These are phyloP conservation scores for Andrena chrysosceles DNA, from an alignment of 2,888 invertebrate species.

Conservation along the genomic window DNA sequence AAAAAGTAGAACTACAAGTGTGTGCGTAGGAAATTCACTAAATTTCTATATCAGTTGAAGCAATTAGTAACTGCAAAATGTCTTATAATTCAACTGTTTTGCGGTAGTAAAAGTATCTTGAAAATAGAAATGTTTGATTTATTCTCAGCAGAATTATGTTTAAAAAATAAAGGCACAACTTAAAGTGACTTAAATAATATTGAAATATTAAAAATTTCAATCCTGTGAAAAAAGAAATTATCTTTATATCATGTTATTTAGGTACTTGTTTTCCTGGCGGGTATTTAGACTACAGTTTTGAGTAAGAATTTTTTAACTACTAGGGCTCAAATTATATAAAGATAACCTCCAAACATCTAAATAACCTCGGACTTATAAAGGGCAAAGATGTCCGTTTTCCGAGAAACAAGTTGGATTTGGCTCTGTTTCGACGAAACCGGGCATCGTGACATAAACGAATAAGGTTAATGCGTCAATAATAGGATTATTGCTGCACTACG, in stretches of 20 bases:
- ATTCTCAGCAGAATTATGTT: too few species aligned
- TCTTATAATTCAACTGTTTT: too few species aligned
- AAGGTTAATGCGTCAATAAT: conserved; percentile 1
- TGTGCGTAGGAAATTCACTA: not conserved
- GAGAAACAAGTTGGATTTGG: not conserved
- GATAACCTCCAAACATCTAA: not conserved
- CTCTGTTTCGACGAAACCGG: conserved; percentile 1
- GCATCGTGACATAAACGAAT: not conserved
- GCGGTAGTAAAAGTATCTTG: too few species aligned
- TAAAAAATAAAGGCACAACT: too few species aligned
- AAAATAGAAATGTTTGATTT: too few species aligned
- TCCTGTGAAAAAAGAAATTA: too few species aligned
- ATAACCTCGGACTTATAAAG: not conserved
- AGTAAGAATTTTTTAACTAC: not conserved
- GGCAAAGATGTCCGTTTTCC: not conserved
- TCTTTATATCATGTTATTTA: too few species aligned
- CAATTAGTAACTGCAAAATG: too few species aligned
- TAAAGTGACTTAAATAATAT: too few species aligned
- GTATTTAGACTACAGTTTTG: not conserved
- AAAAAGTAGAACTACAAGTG: not conserved
- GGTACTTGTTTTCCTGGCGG: too few species aligned
- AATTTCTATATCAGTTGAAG: not conserved
- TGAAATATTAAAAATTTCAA: too few species aligned
- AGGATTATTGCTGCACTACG: not conserved
- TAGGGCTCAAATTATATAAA: not conserved